Base-by-base conservation (phyloP, 1,140 invertebrate species). In the Marisa cornuarietis region DNA sequence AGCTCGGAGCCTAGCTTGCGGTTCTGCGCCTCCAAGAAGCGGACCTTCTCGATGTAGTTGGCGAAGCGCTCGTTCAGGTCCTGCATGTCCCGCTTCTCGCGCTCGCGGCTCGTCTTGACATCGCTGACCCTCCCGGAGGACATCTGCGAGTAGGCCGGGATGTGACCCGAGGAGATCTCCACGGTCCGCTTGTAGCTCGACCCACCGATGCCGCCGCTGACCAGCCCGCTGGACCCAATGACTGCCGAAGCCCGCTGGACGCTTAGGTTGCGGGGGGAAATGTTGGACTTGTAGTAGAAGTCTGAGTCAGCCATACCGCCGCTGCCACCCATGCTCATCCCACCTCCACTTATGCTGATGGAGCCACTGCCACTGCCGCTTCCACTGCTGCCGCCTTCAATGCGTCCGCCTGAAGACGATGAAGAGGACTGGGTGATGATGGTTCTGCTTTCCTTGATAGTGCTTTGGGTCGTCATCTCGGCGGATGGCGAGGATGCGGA, bases 11-110 rank as follows among this genome's bases (percentile, higher is more conserved):
- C 89, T 42, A 92, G 81, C 76, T 92, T 91, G 65, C 89, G 88
- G 85, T 92, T 92, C 83, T 92, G 92, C n/a, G 91, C 92, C 79
- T 92, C 92, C 52, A 92, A 83, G 81, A 92, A 92, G 68, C 92
- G 86, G 22, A 91, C 90, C 83, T 90, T 92, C 90, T 92, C 92
- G 80, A 92, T 92, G 87, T 92, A 92, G 79, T 85, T 87, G 77
- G 92, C 92, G 81, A 92, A 90, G 51, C 91, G 87, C 81, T 92
- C 91, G 83, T 92, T 92, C 72, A 92, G 83, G 71, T 92, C 91
- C 76, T 87, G 88, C 88, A 92, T 90, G 77, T 92, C 91, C 83
- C 91, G 90, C 87, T 92, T 92, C 80, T 92, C 92, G 75, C 86
- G 88, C 77, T 92, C 91, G 11, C 92, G 87, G 51, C 85, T 83